These are phyloP conservation scores for Manduca sexta DNA, from an alignment of 1,140 invertebrate species.

Conservation along the genomic window DNA sequence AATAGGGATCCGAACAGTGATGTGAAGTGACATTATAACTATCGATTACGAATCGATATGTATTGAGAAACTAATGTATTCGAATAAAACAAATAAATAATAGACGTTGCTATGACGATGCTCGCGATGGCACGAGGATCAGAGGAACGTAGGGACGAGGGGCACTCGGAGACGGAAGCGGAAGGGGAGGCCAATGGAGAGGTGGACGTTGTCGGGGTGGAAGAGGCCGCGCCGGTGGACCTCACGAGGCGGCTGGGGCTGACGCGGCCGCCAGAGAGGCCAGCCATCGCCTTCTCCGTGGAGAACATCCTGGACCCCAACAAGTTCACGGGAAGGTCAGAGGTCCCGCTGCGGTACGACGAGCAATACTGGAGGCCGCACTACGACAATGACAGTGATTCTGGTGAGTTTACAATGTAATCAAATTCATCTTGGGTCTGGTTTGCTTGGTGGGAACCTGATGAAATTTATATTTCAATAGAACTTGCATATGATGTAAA, in stretches of 20 bases:
- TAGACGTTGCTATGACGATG: conserved; percentile 68
- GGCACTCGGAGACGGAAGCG: conserved; percentile 35
- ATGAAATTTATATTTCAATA: too few relatives aligned
- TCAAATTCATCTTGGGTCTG: neutral
- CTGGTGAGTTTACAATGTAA: conserved; percentile 54
- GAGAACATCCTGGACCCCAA: conserved; percentile 94
- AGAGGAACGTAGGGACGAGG: conserved; percentile 48
- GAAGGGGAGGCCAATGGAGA: conserved; percentile 50
- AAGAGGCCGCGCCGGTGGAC: conserved; percentile 63
- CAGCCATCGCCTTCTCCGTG: conserved; percentile 85
- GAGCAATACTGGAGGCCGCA: conserved; percentile 77
- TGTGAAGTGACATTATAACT: conserved; percentile 29
- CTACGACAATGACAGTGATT: conserved; percentile 74
- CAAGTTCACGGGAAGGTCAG: conserved; percentile 85
- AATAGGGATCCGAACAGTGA: neutral
- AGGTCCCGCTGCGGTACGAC: conserved; percentile 51
- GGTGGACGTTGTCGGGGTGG: conserved; percentile 62
- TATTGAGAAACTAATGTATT: conserved; percentile 10
- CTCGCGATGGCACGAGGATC: conserved; percentile 66
- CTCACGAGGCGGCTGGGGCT: conserved; percentile 52
- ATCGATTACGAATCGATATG: neutral
- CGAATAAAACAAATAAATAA: conserved; percentile 16
- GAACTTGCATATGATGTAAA: too few relatives aligned
- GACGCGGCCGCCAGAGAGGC: conserved; percentile 54
- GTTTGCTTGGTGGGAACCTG: too few relatives aligned